Evolutionary conservation across 2,113 vertebrate genomes (phyloP), one percentile per base, ranked within the genome.

Genomic region (Anhinga anhinga): DNA sequence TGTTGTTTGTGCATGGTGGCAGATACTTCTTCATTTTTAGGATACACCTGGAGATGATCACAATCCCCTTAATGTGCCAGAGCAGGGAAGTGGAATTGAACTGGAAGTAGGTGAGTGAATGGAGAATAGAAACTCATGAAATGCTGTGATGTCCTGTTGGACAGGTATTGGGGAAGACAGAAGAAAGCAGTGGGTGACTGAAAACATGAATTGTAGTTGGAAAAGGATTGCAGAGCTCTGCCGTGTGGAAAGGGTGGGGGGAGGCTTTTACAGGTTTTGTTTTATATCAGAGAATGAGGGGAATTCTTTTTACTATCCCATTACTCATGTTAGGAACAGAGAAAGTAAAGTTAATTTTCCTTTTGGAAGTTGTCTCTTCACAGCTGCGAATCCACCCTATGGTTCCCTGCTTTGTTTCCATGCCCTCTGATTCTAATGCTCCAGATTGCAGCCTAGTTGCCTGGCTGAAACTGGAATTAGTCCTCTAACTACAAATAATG

Each of bases 401-500:
- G 30, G 21, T 63, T 91, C 20, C 19, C 58, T 73, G 72, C 81
- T 95, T 96, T 95, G 78, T 96, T 97, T 93, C 90, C 71, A 20
- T 86, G 74, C 67, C 67, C 58, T 91, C 67, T 83, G 63, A 80
- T 93, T 93, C 63, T 86, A 0, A 0, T 90, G 67, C 38, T 96
- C 82, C 82, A 90, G 66, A 96, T 77, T 93, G 82, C 89, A 80
- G 76, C 53, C 26, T 91, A 50, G 81, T 80, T 95, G 89, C 74
- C 95, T 94, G 70, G 38, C 78, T 96, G 90, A 90, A 95, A 81
- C 58, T 66, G 49, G 91, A 97, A 94, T 95, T 91, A 86, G 83
- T 97, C 86, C 73, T 96, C 90, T 88, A 93, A 73, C 84, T 74
- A 91, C 79, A 95, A 85, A 95, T 94, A 93, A 95, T 95, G 93